Base-by-base conservation (phyloP, 64 coral and sea anemone genomes). In the Pocillopora damicornis region DNA sequence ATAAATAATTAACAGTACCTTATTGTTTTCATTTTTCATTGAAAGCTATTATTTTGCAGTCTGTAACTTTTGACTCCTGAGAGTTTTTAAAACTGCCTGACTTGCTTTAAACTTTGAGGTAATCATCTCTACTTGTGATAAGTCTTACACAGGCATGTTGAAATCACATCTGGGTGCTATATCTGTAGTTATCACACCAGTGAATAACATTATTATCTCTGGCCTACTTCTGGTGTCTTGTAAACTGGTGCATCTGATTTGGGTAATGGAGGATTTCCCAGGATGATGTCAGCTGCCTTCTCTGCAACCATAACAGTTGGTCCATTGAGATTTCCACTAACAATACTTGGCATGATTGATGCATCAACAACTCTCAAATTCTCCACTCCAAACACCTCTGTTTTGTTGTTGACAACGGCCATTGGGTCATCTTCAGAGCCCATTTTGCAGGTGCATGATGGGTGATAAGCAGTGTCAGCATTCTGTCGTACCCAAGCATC, bases 391-490 rank as follows among this genome's bases (percentile, higher is more conserved):
- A 94, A 56, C 11, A 94, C 89, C 13, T 79, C 37, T 3, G 67
- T 59, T 74, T 90, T 69, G 77, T 87, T 94, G 34, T 94, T 89
- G 17, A 94, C 93, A 16, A 94, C 93, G 34, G 93, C 86, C 88
- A 94, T 81, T 17, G 88, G 88, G 71, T 94, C 93, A 14, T 83
- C 78, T 16, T 76, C 75, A 0, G 88, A n/a, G 6, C 93, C 93
- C 93, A 94, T 94, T 68, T 94, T 94, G 36, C 93, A 94, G 0
- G 93, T 94, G 77, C 93, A 94, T 13, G 93, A 94, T 76, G 93
- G 93, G 30, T 94, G 93, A 75, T 94, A 94, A 0, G 93, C 93
- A 1, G 88, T 94, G 38, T 94, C 88, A 0, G 88, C 89, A 58
- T 90, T 77, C 51, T 79, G 66, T 13, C 93, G 65, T 8, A 94